A percentile compares a stretch with the other conserved stretches of the same genome.
These are phyloP conservation scores for Aurelia sp. DNA, from an alignment of 30 jellyfish, hydroid and myxozoan genomes.

Conservation along the genomic window DNA sequence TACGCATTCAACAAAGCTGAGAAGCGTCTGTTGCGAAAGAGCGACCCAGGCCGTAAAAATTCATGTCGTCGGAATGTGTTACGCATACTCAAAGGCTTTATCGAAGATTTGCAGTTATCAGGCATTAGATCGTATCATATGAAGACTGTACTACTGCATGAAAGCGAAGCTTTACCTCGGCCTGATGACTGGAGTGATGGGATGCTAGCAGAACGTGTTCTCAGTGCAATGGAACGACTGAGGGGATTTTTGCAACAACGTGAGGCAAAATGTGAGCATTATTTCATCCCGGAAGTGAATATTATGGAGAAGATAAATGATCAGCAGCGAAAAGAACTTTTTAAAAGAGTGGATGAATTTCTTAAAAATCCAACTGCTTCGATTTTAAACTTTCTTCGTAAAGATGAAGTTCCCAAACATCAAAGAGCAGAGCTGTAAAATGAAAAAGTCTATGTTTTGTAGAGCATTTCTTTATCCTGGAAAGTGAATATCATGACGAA, in stretches of 20 bases:
- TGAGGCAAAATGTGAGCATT: slow-evolving; percentile 16
- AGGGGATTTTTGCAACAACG: background rate
- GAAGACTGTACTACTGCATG: no score
- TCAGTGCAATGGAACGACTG: slow-evolving; percentile 12
- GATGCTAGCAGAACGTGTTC: background rate
- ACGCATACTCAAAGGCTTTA: slow-evolving; percentile 53
- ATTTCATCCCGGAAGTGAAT: slow-evolving; percentile 18
- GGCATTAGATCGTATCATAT: slow-evolving; percentile 64
- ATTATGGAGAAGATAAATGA: slow-evolving; percentile 5
- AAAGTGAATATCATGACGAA: no score
- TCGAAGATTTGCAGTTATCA: slow-evolving; percentile 24
- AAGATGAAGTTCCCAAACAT: background rate
- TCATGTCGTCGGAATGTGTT: slow-evolving; percentile 57
- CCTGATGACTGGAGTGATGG: no score
- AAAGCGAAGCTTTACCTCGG: no score
- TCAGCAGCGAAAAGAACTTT: background rate
- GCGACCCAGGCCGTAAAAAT: slow-evolving; percentile 16
- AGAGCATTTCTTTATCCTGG: no score
- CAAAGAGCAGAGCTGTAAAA: background rate
- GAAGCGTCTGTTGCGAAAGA: background rate
- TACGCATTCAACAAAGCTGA: slow-evolving; percentile 24
- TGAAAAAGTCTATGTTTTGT: no score
- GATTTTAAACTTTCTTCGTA: background rate
- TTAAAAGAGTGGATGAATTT: background rate
- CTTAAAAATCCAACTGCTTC: slow-evolving; percentile 14